Conservation (phyloP, 2,888 invertebrate genomes). For the Agelastica alni region DNA sequence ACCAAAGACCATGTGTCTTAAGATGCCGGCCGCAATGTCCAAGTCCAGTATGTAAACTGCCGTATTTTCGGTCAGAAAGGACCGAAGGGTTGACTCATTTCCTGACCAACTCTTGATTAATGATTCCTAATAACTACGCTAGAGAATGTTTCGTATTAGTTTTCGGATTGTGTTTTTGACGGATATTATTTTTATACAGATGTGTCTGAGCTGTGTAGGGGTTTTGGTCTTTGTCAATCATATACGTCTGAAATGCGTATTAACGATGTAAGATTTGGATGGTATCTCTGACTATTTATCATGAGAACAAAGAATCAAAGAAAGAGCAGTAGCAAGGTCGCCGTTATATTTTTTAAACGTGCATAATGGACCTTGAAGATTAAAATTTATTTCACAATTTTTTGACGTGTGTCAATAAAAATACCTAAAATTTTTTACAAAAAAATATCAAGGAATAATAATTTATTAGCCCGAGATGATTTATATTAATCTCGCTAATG, state of each 20-base stretch:
- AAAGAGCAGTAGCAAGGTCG: conserved; percentile 18
- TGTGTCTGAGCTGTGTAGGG: conserved; percentile 25
- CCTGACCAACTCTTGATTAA: conserved; percentile 58
- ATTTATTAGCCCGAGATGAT: no score
- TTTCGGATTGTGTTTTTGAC: conserved; percentile 50
- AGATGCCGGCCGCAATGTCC: conserved; percentile 49
- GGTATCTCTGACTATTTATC: conserved; percentile 17
- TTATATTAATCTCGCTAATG: no score
- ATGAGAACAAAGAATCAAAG: conserved; percentile 14
- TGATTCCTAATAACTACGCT: conserved; percentile 58
- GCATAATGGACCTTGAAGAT: no score
- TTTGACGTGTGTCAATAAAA: no score
- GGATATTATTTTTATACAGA: conserved; percentile 37
- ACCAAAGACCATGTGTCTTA: conserved; percentile 49
- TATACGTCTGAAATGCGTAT: conserved; percentile 27
- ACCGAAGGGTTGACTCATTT: conserved; percentile 59
- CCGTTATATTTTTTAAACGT: neutral
- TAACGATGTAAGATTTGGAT: conserved; percentile 19
- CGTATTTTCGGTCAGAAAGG: conserved; percentile 49
- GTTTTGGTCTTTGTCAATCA: conserved; percentile 34
- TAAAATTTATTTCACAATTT: no score
- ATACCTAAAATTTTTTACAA: no score
- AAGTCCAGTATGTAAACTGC: conserved; percentile 50
- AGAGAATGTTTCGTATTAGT: conserved; percentile 35
- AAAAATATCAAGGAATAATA: no score